Conservation (phyloP, 2,113 vertebrate genomes). For the Bungarus multicinctus region DNA sequence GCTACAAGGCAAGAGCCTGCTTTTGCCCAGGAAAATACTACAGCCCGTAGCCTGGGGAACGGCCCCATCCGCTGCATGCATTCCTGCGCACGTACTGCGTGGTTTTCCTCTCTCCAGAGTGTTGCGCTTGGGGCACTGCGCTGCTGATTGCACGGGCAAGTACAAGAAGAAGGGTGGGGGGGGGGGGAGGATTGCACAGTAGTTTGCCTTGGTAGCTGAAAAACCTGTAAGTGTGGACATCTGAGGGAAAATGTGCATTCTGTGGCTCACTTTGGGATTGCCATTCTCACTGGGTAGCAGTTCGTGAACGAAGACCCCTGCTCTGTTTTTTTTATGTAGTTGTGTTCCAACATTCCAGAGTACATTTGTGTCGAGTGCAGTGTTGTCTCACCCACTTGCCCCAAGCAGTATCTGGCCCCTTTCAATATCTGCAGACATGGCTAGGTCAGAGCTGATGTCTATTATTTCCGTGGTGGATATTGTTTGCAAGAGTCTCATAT, state of each 20-base stretch:
- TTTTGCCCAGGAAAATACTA: neutral
- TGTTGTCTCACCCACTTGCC: neutral
- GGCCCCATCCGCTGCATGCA: neutral
- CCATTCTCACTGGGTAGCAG: neutral
- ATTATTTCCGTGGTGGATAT: neutral
- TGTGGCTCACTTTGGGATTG: neutral
- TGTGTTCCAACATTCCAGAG: neutral
- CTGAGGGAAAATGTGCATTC: neutral
- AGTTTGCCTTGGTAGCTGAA: neutral
- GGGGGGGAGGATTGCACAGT: too few species aligned
- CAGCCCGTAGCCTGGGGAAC: neutral
- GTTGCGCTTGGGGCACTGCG: neutral
- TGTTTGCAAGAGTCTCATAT: neutral
- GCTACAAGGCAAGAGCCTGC: neutral
- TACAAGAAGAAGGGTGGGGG: too few species aligned
- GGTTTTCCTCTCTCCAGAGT: neutral
- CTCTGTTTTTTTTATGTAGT: neutral
- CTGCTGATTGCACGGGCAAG: neutral
- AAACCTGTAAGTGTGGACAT: neutral
- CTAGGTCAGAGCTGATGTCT: neutral
- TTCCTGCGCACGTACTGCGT: neutral
- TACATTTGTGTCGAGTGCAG: neutral
- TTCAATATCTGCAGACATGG: neutral
- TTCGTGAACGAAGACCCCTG: neutral
- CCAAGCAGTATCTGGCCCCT: neutral